Conservation (phyloP, 2,888 invertebrate genomes). For the Eudasyphora cyanicolor region DNA sequence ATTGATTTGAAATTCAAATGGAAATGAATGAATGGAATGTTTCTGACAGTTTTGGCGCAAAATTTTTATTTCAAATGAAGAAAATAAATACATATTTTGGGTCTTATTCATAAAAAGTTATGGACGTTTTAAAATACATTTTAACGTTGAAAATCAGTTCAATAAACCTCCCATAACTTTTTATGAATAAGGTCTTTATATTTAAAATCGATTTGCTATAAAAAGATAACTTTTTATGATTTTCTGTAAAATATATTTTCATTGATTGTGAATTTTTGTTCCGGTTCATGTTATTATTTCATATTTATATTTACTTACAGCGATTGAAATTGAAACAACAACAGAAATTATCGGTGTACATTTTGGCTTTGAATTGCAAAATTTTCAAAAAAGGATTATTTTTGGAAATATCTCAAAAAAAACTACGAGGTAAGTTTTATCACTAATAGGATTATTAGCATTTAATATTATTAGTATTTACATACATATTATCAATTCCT, state of each 20-base stretch:
- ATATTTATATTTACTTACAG: not conserved
- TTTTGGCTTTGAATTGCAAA: not conserved
- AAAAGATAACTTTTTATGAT: not conserved
- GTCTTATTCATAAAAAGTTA: too few relatives aligned
- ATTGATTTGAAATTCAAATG: not conserved
- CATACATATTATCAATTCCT: too few relatives aligned
- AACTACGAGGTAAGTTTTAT: constrained; percentile 13
- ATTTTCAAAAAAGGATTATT: not conserved
- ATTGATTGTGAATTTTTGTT: not conserved
- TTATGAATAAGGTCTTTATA: not conserved
- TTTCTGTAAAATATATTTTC: not conserved
- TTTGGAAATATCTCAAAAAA: not conserved
- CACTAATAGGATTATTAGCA: too few relatives aligned
- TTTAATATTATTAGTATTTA: too few relatives aligned
- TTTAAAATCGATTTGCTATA: too few relatives aligned
- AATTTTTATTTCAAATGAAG: too few relatives aligned
- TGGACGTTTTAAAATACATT: too few relatives aligned
- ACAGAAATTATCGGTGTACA: not conserved
- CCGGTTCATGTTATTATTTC: not conserved
- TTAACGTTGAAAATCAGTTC: too few relatives aligned
- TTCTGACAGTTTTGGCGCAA: not conserved
- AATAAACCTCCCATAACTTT: too few relatives aligned
- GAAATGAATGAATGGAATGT: not conserved
- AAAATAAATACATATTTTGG: too few relatives aligned
- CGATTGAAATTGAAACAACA: not conserved